A percentile compares a stretch with the other conserved stretches of the same genome.
These are phyloP conservation scores for Panthera tigris DNA, from an alignment of 2,113 vertebrate species.

Conservation along the genomic window DNA sequence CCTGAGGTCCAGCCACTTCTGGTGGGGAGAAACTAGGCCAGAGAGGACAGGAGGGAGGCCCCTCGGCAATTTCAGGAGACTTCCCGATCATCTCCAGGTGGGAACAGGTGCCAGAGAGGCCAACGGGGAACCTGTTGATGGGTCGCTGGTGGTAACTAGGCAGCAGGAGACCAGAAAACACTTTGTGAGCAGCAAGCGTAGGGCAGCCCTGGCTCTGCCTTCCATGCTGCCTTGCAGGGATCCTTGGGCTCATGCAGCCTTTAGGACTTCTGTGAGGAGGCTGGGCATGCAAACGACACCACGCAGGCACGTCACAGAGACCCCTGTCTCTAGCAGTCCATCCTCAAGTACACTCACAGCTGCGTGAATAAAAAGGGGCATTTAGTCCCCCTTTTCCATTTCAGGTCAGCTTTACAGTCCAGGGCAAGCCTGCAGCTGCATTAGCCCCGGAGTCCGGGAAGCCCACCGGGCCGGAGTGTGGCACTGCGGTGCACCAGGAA, in stretches of 20 bases:
- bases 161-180: not conserved
- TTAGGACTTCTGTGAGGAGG: not conserved
- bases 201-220: not conserved
- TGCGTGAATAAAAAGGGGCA: fast-evolving
- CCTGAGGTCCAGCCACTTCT: not conserved
- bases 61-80: not conserved
- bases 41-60: not conserved
- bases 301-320: not conserved
- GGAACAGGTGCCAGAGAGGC: not conserved
- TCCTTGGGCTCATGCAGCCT: fast-evolving
- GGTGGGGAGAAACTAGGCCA: not conserved
- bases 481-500: not conserved
- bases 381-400: not conserved
- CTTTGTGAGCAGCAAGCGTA: not conserved
- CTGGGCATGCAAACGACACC: not conserved
- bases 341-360: fast-evolving
- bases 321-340: fast-evolving
- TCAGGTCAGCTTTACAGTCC: not conserved
- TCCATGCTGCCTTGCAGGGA: not conserved
- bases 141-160: not conserved
- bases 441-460: not conserved
- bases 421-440: not conserved
- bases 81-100: not conserved
- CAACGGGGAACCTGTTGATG: no score
- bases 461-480: fast-evolving